These are phyloP conservation scores for Peucedramus taeniatus DNA, from an alignment of 2,113 vertebrate species.

Conservation along the genomic window DNA sequence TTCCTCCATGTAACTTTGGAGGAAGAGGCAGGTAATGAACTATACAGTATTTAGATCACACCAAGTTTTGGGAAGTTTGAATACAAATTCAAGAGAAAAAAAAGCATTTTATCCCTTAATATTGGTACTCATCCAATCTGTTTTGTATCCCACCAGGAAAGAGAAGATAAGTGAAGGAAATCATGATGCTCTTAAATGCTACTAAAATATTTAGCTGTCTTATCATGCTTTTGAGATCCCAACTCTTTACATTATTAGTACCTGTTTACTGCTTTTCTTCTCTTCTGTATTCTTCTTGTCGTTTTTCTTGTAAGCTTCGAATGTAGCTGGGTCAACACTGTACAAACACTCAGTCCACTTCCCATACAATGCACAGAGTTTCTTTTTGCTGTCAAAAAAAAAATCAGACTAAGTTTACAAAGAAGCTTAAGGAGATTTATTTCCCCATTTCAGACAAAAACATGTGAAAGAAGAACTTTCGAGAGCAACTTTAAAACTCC, in stretches of 20 bases:
- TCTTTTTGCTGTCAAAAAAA: slow-evolving; percentile 86
- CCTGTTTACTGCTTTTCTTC: slow-evolving; percentile 88
- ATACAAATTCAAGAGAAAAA: not conserved
- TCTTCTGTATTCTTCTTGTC: slow-evolving; percentile 90
- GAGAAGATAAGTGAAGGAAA: not conserved
- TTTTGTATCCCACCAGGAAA: not conserved
- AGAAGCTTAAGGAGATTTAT: not conserved
- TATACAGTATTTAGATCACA: not conserved
- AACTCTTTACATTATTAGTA: slow-evolving; percentile 13
- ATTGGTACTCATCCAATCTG: not conserved
- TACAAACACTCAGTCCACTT: slow-evolving; percentile 98
- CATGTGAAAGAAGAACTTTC: not conserved
- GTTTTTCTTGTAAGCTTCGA: slow-evolving; percentile 88
- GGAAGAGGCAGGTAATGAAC: not conserved
- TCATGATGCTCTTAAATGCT: not conserved
- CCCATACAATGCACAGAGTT: slow-evolving; percentile 90
- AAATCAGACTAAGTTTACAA: not conserved
- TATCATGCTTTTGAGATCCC: not conserved
- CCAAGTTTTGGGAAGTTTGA: not conserved
- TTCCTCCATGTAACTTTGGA: not conserved
- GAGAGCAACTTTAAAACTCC: not conserved
- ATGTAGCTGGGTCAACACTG: slow-evolving; percentile 81
- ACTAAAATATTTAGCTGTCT: not conserved
- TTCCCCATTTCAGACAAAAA: not conserved
- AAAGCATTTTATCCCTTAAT: not conserved